phyloP scores from a whole-genome alignment of 2,113 vertebrate species.

The Meles meles region DNA sequence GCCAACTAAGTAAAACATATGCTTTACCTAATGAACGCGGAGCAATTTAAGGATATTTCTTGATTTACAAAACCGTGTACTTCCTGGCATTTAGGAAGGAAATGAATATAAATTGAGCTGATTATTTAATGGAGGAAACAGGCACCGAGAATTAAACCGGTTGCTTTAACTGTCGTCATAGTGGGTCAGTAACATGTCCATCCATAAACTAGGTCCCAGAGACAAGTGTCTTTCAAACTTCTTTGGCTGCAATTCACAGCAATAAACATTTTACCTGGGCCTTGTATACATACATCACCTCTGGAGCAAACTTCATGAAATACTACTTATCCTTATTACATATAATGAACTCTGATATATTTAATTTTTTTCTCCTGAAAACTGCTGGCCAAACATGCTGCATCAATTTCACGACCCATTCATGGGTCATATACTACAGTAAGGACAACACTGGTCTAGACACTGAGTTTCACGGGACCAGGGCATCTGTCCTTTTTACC shows the following conservation, averaged over 20 bases:
- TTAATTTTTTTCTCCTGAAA: not conserved
- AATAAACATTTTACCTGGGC: not conserved
- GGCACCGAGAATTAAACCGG: not conserved
- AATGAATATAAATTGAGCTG: not conserved
- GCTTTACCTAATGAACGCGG: not conserved
- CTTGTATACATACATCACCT: not conserved
- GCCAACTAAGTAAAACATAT: not conserved
- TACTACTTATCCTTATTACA: not conserved
- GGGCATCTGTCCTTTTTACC: not conserved
- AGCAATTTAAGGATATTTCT: not conserved
- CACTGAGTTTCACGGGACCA: not conserved
- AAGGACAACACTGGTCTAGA: not conserved
- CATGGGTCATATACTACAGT: not conserved
- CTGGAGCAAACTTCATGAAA: not conserved
- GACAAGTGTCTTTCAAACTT: not conserved
- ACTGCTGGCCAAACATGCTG: not conserved
- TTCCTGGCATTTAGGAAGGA: not conserved
- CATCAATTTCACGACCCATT: not conserved
- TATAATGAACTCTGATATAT: not conserved
- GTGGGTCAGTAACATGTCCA: not conserved
- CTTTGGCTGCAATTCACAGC: not conserved
- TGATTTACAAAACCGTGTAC: not conserved
- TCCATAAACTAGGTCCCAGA: not conserved
- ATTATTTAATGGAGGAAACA: not conserved
- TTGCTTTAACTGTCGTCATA: not conserved